These are phyloP conservation scores for Cerastoderma edule DNA, from an alignment of 2,888 invertebrate genomes.

Conservation along the genomic window DNA sequence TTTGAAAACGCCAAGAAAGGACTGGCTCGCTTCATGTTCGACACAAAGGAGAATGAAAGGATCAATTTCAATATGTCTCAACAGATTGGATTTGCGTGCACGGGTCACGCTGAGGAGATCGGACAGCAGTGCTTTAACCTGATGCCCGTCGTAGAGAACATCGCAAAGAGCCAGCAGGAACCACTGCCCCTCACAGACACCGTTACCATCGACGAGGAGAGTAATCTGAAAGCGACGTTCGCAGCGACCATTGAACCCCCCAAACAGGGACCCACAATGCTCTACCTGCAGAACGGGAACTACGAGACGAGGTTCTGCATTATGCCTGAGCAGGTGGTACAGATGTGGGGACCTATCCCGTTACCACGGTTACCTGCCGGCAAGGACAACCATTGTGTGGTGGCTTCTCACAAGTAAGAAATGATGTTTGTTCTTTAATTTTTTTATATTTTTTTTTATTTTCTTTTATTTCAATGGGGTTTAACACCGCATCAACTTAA, in stretches of 20 bases:
- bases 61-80: conserved; percentile 77
- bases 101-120: conserved; percentile 64
- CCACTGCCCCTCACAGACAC: conserved; percentile 57
- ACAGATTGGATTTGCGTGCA: conserved; percentile 82
- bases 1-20: conserved; percentile 75
- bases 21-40: conserved; percentile 79
- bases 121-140: conserved; percentile 64
- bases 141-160: conserved; percentile 63
- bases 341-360: conserved; percentile 82
- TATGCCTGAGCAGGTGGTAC: conserved; percentile 82
- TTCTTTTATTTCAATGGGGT: too few species aligned
- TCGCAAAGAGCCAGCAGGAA: conserved; percentile 47
- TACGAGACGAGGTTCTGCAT: conserved; percentile 80
- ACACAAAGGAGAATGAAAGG: conserved; percentile 81
- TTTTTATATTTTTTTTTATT: too few species aligned
- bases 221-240: conserved; percentile 64
- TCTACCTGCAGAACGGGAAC: conserved; percentile 66
- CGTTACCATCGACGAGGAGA: conserved; percentile 63
- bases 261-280: conserved; percentile 70
- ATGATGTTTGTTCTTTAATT: too few species aligned
- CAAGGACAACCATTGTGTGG: conserved; percentile 78
- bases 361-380: conserved; percentile 78
- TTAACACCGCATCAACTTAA: too few species aligned
- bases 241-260: conserved; percentile 72
- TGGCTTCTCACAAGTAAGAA: conserved; percentile 82